Percentiles rank a stretch among this genome's conserved stretches.
Evolutionary conservation across 2,888 invertebrate genomes (phyloP).

Genomic region (Trichogramma dendrolimi): DNA sequence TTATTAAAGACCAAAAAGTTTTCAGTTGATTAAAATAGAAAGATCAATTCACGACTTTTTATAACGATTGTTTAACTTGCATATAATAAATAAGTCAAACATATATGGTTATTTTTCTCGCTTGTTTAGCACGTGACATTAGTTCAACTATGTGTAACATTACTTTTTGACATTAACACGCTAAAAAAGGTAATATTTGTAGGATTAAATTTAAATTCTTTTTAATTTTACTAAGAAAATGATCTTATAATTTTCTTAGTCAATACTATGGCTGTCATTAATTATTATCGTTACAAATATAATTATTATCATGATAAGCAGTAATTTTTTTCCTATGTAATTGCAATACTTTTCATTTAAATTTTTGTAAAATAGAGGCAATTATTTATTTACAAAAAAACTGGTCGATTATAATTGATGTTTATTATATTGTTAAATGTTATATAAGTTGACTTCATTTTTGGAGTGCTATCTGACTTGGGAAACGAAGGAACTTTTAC

Average conservation of each 20-base stretch:
- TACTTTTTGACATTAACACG: conserved; percentile 24
- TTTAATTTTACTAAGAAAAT: conserved; percentile 14
- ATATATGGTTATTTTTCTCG: conserved; percentile 1
- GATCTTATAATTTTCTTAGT: conserved; percentile 19
- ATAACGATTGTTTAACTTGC: conserved; percentile 2
- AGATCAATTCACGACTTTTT: conserved; percentile 10
- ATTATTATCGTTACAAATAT: background rate
- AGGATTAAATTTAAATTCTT: conserved; percentile 13
- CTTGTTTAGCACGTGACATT: background rate
- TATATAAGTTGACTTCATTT: conserved; percentile 14
- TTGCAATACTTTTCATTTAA: too few relatives aligned
- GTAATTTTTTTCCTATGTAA: background rate
- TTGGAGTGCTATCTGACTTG: conserved; percentile 19
- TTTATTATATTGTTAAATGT: background rate
- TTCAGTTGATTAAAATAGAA: conserved; percentile 10
- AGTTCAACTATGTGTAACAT: conserved; percentile 20
- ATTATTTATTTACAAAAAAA: too few relatives aligned
- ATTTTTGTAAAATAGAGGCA: too few relatives aligned
- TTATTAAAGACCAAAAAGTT: conserved; percentile 10
- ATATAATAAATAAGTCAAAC: conserved; percentile 13
- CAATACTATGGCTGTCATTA: conserved; percentile 8
- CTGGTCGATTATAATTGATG: too few relatives aligned
- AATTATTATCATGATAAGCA: background rate
- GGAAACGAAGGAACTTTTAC: conserved; percentile 14
- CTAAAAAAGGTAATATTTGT: conserved; percentile 11